Evolutionary conservation across 2,113 vertebrate species (phyloP), one percentile per base, ranked within the genome.

Genomic region (Anthoscopus minutus): DNA sequence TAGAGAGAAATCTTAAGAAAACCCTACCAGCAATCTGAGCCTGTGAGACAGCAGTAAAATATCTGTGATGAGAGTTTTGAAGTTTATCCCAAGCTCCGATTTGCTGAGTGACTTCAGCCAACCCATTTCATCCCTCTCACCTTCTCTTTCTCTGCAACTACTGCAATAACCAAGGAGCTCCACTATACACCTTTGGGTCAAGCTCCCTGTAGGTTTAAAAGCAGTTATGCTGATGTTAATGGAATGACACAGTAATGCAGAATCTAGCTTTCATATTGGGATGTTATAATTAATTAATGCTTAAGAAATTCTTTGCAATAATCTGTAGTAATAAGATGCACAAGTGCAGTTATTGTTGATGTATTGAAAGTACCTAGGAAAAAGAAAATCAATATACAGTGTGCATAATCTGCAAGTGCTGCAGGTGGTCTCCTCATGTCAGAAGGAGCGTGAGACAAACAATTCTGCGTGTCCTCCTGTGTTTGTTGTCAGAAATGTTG

Each of bases 211-310:
- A 70, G 25, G 53, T 88, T 73, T 81, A 93, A 86, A 90, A 93
- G 82, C 38, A 60, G 44, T 45, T 93, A 44, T 78, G 24, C 70
- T 6, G 2, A 83, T 58, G 85, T 91, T 82, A 92, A 91, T 67
- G 64, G 76, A 86, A 86, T 56, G 66, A 48, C 76, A 83, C 48
- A 92, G 40, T 62, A 93, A 92, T 70, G 48, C 30, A 88, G 51
- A 92, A 90, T 71, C 70, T 86, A 25, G 51, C 78, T 89, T 94
- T 91, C 42, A 54, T 24, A 70, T 45, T 53, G 37, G 45, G 40
- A 88, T 90, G 71, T 44, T 88, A 77, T 86, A 70, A 95, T 88
- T 94, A 95, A 96, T 86, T 90, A 93, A 96, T 71, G 79, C 67
- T 67, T 56, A 80, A 85, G 76, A 88, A 95, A 83, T 83, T 73